Percentiles rank a stretch among this genome's conserved stretches.
These are phyloP conservation scores for Poecilia gillii DNA, from an alignment of 2,797 vertebrate species.

Conservation along the genomic window DNA sequence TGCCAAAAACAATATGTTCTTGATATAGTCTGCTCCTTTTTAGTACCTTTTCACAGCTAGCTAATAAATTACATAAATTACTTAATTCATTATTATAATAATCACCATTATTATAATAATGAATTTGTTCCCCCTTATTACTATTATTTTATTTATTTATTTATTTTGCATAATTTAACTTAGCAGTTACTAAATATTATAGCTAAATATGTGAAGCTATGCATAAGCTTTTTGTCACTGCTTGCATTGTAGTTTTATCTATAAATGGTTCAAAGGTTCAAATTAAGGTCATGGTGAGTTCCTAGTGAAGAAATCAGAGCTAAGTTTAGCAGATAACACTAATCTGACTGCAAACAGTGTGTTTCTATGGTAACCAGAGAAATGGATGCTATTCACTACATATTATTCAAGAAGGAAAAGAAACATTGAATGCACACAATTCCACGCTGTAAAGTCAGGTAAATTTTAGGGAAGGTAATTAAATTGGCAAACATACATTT, in stretches of 20 bases:
- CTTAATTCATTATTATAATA: too few species aligned
- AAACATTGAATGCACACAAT: slow-evolving; percentile 27
- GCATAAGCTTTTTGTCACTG: background rate
- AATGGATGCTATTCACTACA: slow-evolving; percentile 62
- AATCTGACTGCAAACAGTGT: slow-evolving; percentile 60
- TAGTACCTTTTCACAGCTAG: too few species aligned
- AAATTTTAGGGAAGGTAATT: slow-evolving; percentile 4
- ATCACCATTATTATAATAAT: too few species aligned
- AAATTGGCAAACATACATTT: background rate
- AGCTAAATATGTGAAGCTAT: background rate
- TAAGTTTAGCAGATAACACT: slow-evolving; percentile 47
- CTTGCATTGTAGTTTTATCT: background rate
- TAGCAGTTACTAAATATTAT: background rate
- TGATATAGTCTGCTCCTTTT: too few species aligned
- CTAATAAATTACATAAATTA: too few species aligned
- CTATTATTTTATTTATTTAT: background rate
- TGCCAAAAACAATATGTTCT: background rate
- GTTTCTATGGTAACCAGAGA: slow-evolving; percentile 77
- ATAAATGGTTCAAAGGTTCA: background rate
- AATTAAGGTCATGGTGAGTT: background rate
- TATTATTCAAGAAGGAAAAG: slow-evolving; percentile 66
- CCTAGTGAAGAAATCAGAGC: slow-evolving; percentile 4
- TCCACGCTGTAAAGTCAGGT: background rate
- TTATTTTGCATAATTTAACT: background rate
- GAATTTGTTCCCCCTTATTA: background rate